Percentiles rank a stretch among this genome's conserved stretches.
Conservation (phyloP, 2,797 vertebrate species). For the Tangara arthus region DNA sequence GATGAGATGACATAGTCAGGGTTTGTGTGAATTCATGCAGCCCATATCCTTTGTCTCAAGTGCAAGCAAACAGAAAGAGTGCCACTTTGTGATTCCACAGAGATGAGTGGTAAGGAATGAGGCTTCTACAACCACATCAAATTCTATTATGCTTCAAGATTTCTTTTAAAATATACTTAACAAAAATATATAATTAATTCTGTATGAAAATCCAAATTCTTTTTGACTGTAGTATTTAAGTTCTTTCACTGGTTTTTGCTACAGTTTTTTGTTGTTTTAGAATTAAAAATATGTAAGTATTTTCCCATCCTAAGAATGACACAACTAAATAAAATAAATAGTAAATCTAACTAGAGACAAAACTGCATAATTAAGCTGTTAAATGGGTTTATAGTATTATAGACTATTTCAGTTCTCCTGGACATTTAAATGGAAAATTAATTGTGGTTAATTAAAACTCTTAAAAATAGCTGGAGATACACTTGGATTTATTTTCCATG, state of each 20-base stretch:
- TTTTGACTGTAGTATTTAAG: not conserved
- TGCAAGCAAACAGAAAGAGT: not conserved
- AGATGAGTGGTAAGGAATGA: fast-evolving
- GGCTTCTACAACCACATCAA: not conserved
- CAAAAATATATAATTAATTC: not conserved
- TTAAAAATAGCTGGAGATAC: not conserved
- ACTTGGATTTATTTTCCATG: not conserved
- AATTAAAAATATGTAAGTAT: not conserved
- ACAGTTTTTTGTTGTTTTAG: not conserved
- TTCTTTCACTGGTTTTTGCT: not conserved
- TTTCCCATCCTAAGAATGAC: not conserved
- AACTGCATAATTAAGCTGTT: not conserved
- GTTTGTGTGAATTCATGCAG: not conserved
- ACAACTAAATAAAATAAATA: not conserved
- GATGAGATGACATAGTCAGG: not conserved
- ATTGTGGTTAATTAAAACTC: not conserved
- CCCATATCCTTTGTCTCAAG: not conserved
- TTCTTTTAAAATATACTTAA: not conserved
- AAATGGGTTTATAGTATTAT: not conserved
- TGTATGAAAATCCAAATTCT: not conserved
- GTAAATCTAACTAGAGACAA: not conserved
- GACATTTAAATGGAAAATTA: not conserved
- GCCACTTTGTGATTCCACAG: not conserved
- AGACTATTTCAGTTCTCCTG: not conserved
- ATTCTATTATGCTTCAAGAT: not conserved